These are phyloP conservation scores for Linnaemya vulpina DNA, from an alignment of 2,888 invertebrate genomes.

Conservation along the genomic window DNA sequence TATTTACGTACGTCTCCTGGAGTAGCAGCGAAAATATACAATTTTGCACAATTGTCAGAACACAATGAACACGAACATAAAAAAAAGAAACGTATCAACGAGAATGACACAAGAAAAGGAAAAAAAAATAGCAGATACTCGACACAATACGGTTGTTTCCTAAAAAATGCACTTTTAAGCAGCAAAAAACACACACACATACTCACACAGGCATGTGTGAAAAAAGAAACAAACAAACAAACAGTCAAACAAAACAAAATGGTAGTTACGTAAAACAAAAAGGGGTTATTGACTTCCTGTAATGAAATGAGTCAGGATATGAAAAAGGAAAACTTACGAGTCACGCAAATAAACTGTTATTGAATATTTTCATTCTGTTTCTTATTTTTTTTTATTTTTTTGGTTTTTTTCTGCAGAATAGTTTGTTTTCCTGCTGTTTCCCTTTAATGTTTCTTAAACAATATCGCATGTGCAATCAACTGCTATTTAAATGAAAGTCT, in stretches of 20 bases:
- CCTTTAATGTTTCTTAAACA: background rate
- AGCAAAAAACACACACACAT: conserved; percentile 2
- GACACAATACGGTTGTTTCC: conserved; percentile 41
- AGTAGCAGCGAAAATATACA: conserved; percentile 55
- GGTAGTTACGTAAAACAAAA: conserved; percentile 42
- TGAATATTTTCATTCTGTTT: conserved; percentile 6
- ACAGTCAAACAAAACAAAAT: conserved; percentile 39
- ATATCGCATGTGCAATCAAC: conserved; percentile 35
- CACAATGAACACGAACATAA: background rate
- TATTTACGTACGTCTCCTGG: conserved; percentile 33
- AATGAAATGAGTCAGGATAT: conserved; percentile 66
- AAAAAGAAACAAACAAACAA: too few species aligned
- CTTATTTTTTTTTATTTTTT: background rate
- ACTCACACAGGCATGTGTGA: background rate
- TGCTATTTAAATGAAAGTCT: conserved; percentile 35
- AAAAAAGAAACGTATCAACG: conserved; percentile 9
- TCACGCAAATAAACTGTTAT: conserved; percentile 58
- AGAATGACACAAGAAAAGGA: conserved; percentile 29
- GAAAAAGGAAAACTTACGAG: conserved; percentile 53
- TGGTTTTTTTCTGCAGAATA: background rate
- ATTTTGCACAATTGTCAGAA: background rate
- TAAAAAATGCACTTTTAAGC: conserved; percentile 10
- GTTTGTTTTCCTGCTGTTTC: background rate
- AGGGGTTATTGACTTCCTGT: conserved; percentile 69
- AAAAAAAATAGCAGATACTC: conserved; percentile 24